A percentile compares a stretch with the other conserved stretches of the same genome.
phyloP scores from a whole-genome alignment of 2,888 invertebrate genomes.

The Drosophila neutralis region DNA sequence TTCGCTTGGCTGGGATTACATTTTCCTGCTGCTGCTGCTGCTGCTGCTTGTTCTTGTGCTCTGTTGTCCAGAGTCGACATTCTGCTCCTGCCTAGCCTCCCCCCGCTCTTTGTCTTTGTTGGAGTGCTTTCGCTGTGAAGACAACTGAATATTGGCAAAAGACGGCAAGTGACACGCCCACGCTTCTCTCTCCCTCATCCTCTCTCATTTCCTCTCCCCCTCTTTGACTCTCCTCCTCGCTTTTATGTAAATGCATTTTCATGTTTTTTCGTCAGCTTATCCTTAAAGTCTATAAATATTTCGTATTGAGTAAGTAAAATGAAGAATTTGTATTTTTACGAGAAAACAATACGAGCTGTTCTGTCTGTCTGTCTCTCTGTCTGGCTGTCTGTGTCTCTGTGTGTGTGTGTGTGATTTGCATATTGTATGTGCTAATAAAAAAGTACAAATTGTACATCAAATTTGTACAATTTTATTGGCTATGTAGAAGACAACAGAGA shows the following conservation, averaged over 20 bases:
- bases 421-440: constrained; percentile 75
- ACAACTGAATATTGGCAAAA: constrained; percentile 42
- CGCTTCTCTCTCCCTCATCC: not conserved
- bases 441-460: constrained; percentile 72
- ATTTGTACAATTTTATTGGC: constrained; percentile 72
- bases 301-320: constrained; percentile 71
- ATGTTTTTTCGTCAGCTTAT: constrained; percentile 70
- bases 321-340: constrained; percentile 64
- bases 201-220: constrained; percentile 8
- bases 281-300: constrained; percentile 78
- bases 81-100: not conserved
- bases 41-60: constrained; percentile 43
- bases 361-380: not conserved
- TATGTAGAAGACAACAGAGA: constrained; percentile 12
- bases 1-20: constrained; percentile 79
- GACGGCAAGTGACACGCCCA: constrained; percentile 36
- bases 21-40: constrained; percentile 63
- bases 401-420: constrained; percentile 51
- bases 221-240: constrained; percentile 12
- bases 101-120: not conserved
- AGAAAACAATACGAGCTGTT: constrained; percentile 64
- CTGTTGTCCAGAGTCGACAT: constrained; percentile 32
- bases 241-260: constrained; percentile 78
- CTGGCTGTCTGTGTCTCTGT: not conserved
- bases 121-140: constrained; percentile 13